phyloP scores from a whole-genome alignment of 2,797 vertebrate genomes.

The Chiroxiphia lanceolata region DNA sequence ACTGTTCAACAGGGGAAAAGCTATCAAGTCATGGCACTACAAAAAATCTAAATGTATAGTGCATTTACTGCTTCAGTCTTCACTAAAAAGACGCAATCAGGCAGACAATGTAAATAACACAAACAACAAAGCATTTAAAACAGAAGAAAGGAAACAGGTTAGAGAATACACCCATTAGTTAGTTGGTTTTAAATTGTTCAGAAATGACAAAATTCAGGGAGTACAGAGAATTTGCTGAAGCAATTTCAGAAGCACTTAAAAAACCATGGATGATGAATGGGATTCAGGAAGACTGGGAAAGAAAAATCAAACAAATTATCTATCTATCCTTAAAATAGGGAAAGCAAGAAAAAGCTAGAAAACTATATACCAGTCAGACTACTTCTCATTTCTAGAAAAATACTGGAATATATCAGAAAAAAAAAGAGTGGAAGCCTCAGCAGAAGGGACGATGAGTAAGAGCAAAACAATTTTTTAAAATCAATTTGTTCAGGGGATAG shows the following conservation, averaged over 20 bases:
- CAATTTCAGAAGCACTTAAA: background rate
- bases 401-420: background rate
- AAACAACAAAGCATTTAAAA: background rate
- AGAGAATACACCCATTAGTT: background rate
- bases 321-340: background rate
- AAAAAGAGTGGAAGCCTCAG: background rate
- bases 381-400: background rate
- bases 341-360: background rate
- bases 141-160: background rate
- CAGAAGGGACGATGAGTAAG: background rate
- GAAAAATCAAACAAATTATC: background rate
- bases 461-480: background rate
- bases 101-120: background rate
- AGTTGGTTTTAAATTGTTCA: background rate
- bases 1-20: background rate
- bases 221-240: background rate
- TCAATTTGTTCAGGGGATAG: rapidly evolving
- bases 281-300: background rate
- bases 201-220: background rate
- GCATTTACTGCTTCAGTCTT: background rate
- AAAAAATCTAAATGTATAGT: background rate
- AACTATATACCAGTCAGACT: background rate
- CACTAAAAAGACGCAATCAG: background rate
- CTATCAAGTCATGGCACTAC: background rate
- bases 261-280: background rate